Percentiles rank a stretch among this genome's conserved stretches.
Evolutionary conservation across 1,140 invertebrate species (phyloP).

Genomic region (Sogatella furcifera): DNA sequence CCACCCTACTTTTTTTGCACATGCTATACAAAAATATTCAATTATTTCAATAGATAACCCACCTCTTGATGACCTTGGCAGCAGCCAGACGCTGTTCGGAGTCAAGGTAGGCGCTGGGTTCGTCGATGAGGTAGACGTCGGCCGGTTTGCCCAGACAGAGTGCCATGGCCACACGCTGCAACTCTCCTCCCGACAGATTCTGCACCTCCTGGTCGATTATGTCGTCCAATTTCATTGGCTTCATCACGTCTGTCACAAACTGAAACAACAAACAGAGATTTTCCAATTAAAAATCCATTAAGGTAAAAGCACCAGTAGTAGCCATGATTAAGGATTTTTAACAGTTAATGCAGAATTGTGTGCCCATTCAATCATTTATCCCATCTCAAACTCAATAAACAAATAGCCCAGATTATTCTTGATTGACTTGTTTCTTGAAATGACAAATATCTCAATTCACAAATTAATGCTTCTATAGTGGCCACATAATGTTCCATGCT

Average conservation of each 20-base stretch:
- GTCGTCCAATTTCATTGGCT: constrained; percentile 94
- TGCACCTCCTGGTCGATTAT: constrained; percentile 99
- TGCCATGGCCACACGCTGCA: constrained; percentile 92
- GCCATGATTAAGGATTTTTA: too few relatives aligned
- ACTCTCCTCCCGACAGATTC: constrained; percentile 97
- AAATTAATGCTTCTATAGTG: too few relatives aligned
- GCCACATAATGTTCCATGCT: too few relatives aligned
- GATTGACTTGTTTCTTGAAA: too few relatives aligned
- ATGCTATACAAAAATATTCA: neutral
- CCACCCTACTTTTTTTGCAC: neutral
- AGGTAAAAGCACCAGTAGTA: too few relatives aligned
- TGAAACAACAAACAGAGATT: constrained; percentile 32
- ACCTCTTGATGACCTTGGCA: constrained; percentile 98
- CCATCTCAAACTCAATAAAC: too few relatives aligned
- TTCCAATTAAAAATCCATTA: too few relatives aligned
- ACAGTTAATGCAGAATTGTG: too few relatives aligned
- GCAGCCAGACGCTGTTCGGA: constrained; percentile 99
- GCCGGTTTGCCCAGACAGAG: constrained; percentile 97
- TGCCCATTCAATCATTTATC: too few relatives aligned
- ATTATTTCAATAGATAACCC: neutral
- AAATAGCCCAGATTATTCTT: too few relatives aligned
- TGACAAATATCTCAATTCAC: too few relatives aligned
- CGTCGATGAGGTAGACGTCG: constrained; percentile 98
- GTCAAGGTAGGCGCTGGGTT: constrained; percentile 98
- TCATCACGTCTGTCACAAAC: constrained; percentile 99